These are phyloP conservation scores for Nemapogon koenigi DNA, from an alignment of 2,888 invertebrate genomes.

Conservation along the genomic window DNA sequence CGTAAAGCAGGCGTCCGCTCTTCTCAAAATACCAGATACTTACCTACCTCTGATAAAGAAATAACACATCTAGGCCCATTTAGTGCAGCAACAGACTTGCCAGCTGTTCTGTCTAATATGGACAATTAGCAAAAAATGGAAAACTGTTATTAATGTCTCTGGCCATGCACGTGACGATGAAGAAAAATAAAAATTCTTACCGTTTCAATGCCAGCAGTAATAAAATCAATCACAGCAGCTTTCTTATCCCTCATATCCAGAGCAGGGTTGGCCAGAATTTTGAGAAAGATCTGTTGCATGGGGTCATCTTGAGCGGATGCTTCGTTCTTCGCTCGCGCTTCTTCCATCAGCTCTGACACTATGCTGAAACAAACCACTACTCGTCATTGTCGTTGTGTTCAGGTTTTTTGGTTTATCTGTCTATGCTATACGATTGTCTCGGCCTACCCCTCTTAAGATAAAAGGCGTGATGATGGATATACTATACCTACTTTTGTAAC, in stretches of 20 bases:
- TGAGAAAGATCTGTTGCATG: conserved; percentile 76
- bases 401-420: too few species aligned
- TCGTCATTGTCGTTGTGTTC: background rate
- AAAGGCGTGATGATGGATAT: too few species aligned
- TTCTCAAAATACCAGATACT: too few species aligned
- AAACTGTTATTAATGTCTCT: background rate
- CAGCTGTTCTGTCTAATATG: too few species aligned
- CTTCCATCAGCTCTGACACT: conserved; percentile 79
- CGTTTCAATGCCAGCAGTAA: conserved; percentile 87
- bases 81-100: too few species aligned
- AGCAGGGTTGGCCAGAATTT: conserved; percentile 73
- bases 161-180: conserved; percentile 11
- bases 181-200: conserved; percentile 43
- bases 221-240: conserved; percentile 85
- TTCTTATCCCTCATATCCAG: conserved; percentile 83
- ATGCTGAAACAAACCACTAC: conserved; percentile 54
- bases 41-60: too few species aligned
- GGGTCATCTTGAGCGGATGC: conserved; percentile 65
- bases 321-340: conserved; percentile 63
- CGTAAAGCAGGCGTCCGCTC: too few species aligned
- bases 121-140: too few species aligned
- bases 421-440: too few species aligned
- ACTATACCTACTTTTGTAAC: too few species aligned
- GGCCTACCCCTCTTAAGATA: too few species aligned
- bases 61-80: too few species aligned